These are phyloP conservation scores for Oreonectes daqikongensis DNA, from an alignment of 2,797 vertebrate genomes.

Conservation along the genomic window DNA sequence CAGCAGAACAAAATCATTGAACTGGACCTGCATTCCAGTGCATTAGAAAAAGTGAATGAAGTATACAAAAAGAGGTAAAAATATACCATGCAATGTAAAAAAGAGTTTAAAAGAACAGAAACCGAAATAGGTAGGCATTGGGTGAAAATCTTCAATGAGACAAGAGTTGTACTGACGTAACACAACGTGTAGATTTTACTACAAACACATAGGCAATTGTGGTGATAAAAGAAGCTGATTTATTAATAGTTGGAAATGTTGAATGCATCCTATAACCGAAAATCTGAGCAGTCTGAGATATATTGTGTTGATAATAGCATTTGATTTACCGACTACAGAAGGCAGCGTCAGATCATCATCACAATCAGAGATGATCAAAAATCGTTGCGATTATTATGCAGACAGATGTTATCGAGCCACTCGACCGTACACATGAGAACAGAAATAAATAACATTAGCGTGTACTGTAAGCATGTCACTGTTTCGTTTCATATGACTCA, in stretches of 20 bases:
- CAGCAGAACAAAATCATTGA: neutral
- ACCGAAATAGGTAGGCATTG: conserved; percentile 3
- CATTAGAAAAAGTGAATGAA: conserved; percentile 24
- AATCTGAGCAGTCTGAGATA: conserved; percentile 28
- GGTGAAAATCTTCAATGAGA: conserved; percentile 8
- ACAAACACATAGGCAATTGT: conserved; percentile 60
- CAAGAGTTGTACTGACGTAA: conserved; percentile 6
- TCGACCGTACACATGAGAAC: neutral
- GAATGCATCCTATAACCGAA: conserved; percentile 14
- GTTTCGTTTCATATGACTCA: conserved; percentile 33
- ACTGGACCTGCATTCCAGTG: neutral
- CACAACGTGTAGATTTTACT: conserved; percentile 44
- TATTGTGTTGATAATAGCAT: conserved; percentile 28
- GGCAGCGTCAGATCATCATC: conserved; percentile 16
- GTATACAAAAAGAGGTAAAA: conserved; percentile 18
- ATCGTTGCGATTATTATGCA: conserved; percentile 13
- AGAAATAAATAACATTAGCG: conserved; percentile 14
- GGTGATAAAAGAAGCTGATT: conserved; percentile 55
- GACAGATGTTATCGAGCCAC: neutral
- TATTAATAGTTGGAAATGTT: conserved; percentile 33
- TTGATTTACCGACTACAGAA: conserved; percentile 35
- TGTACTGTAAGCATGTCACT: neutral
- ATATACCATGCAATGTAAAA: conserved; percentile 23
- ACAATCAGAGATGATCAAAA: conserved; percentile 33
- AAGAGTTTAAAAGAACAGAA: conserved; percentile 16